These are phyloP conservation scores for Agrochola lychnidis DNA, from an alignment of 2,888 invertebrate species.

Conservation along the genomic window DNA sequence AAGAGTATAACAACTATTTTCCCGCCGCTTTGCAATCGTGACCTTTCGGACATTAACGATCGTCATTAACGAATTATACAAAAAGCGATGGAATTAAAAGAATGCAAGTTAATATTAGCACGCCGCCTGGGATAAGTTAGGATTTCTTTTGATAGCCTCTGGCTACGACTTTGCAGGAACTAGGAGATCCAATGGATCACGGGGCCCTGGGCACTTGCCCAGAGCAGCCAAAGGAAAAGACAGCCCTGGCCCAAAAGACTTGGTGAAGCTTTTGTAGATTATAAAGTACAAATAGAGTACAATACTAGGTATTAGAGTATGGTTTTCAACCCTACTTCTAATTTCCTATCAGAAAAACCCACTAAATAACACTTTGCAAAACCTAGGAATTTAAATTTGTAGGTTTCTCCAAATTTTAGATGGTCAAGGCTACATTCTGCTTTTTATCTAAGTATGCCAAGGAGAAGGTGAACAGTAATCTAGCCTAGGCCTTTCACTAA, in stretches of 20 bases:
- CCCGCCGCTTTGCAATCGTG: background rate
- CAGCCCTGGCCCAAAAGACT: background rate
- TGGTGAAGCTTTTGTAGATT: background rate
- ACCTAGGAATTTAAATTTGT: background rate
- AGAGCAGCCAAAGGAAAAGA: background rate
- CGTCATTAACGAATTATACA: background rate
- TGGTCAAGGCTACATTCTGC: background rate
- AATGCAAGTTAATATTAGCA: background rate
- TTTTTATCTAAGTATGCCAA: constrained; percentile 2
- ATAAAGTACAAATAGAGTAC: background rate
- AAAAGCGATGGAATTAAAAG: background rate
- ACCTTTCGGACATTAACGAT: background rate
- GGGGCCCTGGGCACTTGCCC: background rate
- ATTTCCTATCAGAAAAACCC: background rate
- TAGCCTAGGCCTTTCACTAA: background rate
- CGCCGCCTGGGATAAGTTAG: background rate
- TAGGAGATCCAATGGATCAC: background rate
- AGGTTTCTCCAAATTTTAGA: background rate
- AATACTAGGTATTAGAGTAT: background rate
- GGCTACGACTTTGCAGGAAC: background rate
- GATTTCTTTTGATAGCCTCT: background rate
- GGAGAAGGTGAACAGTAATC: background rate
- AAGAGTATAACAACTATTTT: background rate
- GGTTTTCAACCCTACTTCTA: background rate
- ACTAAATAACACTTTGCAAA: background rate